Evolutionary conservation across 2,797 vertebrate species (phyloP).

Genomic region (Alfaro cultratus): DNA sequence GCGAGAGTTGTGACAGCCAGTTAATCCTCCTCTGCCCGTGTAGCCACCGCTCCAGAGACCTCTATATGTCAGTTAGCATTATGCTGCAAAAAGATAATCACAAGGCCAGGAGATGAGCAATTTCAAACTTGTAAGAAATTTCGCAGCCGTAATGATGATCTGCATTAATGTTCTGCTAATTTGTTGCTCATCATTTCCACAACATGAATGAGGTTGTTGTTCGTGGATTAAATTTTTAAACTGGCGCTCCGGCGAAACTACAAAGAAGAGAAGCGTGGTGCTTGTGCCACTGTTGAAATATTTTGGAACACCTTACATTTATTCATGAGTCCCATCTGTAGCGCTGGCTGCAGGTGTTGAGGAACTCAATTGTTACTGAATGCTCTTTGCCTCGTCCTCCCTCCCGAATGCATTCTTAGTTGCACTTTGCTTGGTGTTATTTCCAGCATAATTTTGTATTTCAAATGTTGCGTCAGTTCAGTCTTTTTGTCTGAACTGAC

Average conservation of each 20-base stretch:
- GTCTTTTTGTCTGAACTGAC: slow-evolving; percentile 3
- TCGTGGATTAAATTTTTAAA: slow-evolving; percentile 58
- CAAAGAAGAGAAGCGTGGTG: slow-evolving; percentile 14
- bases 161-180: slow-evolving; percentile 69
- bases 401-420: slow-evolving; percentile 31
- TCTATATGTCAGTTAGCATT: slow-evolving; percentile 80
- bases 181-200: slow-evolving; percentile 56
- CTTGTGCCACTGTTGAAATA: slow-evolving; percentile 25
- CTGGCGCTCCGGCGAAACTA: slow-evolving; percentile 32
- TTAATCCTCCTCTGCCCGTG: slow-evolving; percentile 70
- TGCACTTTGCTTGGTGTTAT: slow-evolving; percentile 22
- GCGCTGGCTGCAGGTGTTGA: slow-evolving; percentile 58
- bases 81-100: slow-evolving; percentile 68
- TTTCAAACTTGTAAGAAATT: slow-evolving; percentile 57
- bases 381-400: slow-evolving; percentile 29
- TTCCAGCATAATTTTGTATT: slow-evolving; percentile 12
- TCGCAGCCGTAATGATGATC: slow-evolving; percentile 68
- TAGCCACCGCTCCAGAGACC: slow-evolving; percentile 70
- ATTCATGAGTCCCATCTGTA: slow-evolving; percentile 52
- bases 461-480: background rate
- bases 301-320: slow-evolving; percentile 38
- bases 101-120: slow-evolving; percentile 49
- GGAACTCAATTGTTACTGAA: slow-evolving; percentile 55
- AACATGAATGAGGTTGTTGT: slow-evolving; percentile 39
- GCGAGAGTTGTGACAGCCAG: slow-evolving; percentile 59